phyloP scores from a whole-genome alignment of 2,113 vertebrate species.

The Cololabis saira region DNA sequence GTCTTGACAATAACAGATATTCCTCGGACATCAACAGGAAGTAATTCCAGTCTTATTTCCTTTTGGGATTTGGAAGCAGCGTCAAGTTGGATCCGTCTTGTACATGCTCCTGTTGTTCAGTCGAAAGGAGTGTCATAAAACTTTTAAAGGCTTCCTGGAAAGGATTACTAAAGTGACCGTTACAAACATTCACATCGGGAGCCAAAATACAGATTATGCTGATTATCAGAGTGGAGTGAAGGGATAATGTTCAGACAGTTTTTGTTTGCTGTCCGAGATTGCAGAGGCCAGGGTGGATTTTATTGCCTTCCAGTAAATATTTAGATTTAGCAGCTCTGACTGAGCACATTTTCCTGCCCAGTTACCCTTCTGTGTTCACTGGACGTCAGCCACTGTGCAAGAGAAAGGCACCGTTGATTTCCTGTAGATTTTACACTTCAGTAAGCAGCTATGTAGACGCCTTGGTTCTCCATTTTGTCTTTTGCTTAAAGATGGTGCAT shows the following conservation, averaged over 20 bases:
- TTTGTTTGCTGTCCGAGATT: constrained; percentile 31
- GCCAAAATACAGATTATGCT: constrained; percentile 37
- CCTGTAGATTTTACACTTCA: constrained; percentile 8
- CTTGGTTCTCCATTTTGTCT: neutral
- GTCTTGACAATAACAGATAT: constrained; percentile 36
- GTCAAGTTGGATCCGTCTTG: constrained; percentile 9
- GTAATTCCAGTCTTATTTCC: constrained; percentile 38
- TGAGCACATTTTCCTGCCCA: constrained; percentile 53
- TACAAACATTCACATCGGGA: constrained; percentile 34
- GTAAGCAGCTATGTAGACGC: constrained; percentile 7
- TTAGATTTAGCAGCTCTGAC: constrained; percentile 47
- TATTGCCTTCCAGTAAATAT: constrained; percentile 69
- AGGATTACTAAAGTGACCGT: constrained; percentile 22
- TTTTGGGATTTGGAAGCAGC: constrained; percentile 27
- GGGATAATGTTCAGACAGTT: constrained; percentile 36
- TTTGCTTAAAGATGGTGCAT: neutral
- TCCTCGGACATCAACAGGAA: constrained; percentile 54
- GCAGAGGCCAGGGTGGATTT: constrained; percentile 31
- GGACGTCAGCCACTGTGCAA: constrained; percentile 47
- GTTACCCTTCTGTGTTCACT: constrained; percentile 60
- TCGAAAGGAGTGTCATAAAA: constrained; percentile 45
- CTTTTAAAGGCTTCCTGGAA: constrained; percentile 42
- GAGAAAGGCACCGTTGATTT: constrained; percentile 21
- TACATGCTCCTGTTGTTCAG: constrained; percentile 20
- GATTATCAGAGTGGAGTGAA: constrained; percentile 14